phyloP scores from a whole-genome alignment of 1,140 invertebrate species.

The Drosophila busckii region DNA sequence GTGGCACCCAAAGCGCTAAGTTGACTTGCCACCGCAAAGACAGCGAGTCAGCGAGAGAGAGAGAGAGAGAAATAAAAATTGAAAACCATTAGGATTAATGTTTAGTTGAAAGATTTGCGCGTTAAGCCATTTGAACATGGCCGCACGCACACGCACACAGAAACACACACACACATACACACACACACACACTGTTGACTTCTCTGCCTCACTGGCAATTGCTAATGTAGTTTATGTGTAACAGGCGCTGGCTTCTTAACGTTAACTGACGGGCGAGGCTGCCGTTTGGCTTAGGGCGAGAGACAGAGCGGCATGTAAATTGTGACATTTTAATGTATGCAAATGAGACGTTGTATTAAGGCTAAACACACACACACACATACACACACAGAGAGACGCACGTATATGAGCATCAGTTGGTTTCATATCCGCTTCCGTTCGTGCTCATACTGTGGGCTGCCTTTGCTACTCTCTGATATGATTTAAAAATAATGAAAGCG shows the following conservation, averaged over 20 bases:
- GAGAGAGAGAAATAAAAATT: slow-evolving; percentile 50
- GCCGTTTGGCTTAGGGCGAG: slow-evolving; percentile 63
- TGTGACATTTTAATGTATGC: slow-evolving; percentile 77
- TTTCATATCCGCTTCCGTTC: slow-evolving; percentile 65
- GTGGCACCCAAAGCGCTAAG: slow-evolving; percentile 21
- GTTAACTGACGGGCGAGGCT: slow-evolving; percentile 57
- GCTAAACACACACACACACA: slow-evolving; percentile 40
- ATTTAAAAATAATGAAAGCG: slow-evolving; percentile 76
- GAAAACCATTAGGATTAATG: slow-evolving; percentile 77
- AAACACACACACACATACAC: too few species aligned
- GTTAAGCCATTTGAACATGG: slow-evolving; percentile 75
- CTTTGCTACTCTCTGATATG: slow-evolving; percentile 56
- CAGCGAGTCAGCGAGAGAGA: background rate
- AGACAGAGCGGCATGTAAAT: slow-evolving; percentile 74
- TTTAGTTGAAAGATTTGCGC: slow-evolving; percentile 76
- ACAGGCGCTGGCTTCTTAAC: slow-evolving; percentile 50
- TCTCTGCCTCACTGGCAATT: slow-evolving; percentile 42
- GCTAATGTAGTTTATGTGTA: slow-evolving; percentile 76
- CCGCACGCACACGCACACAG: slow-evolving; percentile 30
- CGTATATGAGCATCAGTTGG: slow-evolving; percentile 54
- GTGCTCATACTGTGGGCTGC: background rate
- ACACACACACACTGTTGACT: background rate
- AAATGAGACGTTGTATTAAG: slow-evolving; percentile 77
- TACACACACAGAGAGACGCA: slow-evolving; percentile 9
- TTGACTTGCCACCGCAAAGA: slow-evolving; percentile 58